These are phyloP conservation scores for Pammene aurita DNA, from an alignment of 2,888 invertebrate species.

Conservation along the genomic window DNA sequence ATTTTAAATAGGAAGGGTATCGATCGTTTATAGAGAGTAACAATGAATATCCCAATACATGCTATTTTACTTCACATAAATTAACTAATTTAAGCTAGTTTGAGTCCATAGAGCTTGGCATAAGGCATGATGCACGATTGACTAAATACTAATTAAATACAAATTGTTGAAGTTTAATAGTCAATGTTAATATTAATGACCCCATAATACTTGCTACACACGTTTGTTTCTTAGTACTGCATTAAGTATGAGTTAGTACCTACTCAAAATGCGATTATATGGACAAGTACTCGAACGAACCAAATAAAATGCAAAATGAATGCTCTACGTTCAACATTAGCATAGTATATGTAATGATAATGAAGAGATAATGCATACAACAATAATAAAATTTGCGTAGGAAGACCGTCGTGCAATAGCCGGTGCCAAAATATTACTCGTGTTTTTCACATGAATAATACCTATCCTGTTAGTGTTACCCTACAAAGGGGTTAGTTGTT, in stretches of 20 bases:
- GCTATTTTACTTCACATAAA: too few species aligned
- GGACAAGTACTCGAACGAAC: conserved; percentile 1
- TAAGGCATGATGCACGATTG: too few species aligned
- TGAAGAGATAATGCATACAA: conserved; percentile 25
- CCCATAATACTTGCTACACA: too few species aligned
- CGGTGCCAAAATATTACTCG: conserved; percentile 17
- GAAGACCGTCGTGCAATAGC: conserved; percentile 12
- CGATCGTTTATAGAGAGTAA: too few species aligned
- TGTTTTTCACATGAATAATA: not conserved
- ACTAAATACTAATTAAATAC: not conserved
- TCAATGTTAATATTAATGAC: not conserved
- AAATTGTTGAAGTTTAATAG: not conserved
- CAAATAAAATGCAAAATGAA: conserved; percentile 25
- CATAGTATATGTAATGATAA: conserved; percentile 31
- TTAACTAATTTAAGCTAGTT: too few species aligned
- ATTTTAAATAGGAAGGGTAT: not conserved
- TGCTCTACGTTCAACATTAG: conserved; percentile 20
- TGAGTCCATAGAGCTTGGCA: too few species aligned
- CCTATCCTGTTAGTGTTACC: not conserved
- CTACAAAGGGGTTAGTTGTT: not conserved
- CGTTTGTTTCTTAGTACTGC: not conserved
- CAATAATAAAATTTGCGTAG: conserved; percentile 26
- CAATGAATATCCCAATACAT: too few species aligned
- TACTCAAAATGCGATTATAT: not conserved
- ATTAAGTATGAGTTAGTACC: not conserved